phyloP scores from a whole-genome alignment of 2,888 invertebrate genomes.

The Cryptops parisi region DNA sequence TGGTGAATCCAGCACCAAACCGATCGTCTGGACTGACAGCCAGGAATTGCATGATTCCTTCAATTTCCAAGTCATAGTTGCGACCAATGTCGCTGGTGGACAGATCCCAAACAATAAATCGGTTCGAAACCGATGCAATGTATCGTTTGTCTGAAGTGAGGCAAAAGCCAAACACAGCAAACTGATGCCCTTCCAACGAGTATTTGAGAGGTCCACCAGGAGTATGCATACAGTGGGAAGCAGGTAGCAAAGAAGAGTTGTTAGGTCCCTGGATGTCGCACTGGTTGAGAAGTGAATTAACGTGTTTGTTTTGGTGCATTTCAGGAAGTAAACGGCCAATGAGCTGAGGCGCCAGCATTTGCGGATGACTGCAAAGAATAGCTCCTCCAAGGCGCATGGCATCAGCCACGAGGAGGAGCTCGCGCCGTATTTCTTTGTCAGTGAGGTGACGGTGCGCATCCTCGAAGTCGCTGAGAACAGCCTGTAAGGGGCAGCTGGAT shows the following conservation, averaged over 20 bases:
- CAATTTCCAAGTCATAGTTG: constrained; percentile 73
- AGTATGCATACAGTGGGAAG: constrained; percentile 91
- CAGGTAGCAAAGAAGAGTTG: constrained; percentile 78
- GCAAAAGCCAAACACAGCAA: constrained; percentile 86
- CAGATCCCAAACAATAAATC: constrained; percentile 93
- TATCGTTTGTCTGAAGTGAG: constrained; percentile 79
- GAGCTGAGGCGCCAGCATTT: constrained; percentile 91
- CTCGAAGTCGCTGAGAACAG: constrained; percentile 88
- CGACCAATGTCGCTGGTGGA: constrained; percentile 88
- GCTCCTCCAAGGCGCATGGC: constrained; percentile 87
- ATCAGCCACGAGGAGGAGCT: constrained; percentile 82
- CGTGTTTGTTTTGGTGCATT: constrained; percentile 62
- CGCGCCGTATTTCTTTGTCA: constrained; percentile 64
- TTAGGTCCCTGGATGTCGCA: constrained; percentile 79
- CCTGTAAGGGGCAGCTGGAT: constrained; percentile 86
- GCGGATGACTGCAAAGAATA: constrained; percentile 75
- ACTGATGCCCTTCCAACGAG: constrained; percentile 94
- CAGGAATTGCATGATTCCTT: constrained; percentile 90
- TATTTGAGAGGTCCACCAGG: constrained; percentile 99
- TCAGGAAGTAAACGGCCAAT: constrained; percentile 85
- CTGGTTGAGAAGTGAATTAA: constrained; percentile 64
- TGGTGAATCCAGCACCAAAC: constrained; percentile 89
- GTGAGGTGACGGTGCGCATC: constrained; percentile 72
- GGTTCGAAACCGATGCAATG: constrained; percentile 89
- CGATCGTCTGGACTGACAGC: constrained; percentile 88